Evolutionary conservation across 2,797 vertebrate genomes (phyloP).

Genomic region (Pteropus rufus): DNA sequence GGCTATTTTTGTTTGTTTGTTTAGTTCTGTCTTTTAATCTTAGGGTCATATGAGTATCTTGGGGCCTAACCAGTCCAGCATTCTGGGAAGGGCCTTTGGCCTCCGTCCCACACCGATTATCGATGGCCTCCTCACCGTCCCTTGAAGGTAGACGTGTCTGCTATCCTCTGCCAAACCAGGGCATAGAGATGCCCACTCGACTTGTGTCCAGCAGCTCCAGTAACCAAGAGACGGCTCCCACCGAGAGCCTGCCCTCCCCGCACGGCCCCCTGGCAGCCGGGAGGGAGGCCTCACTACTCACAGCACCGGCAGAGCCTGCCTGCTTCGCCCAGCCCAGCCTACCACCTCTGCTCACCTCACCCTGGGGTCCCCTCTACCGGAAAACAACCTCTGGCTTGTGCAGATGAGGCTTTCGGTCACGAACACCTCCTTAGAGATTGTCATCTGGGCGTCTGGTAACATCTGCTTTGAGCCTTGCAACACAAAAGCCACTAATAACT

Average conservation of each 20-base stretch:
- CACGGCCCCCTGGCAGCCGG: neutral
- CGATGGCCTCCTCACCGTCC: neutral
- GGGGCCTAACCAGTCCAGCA: neutral
- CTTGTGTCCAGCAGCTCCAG: neutral
- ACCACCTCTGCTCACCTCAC: neutral
- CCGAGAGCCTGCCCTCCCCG: neutral
- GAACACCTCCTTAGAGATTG: neutral
- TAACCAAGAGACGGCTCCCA: neutral
- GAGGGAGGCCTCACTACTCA: neutral
- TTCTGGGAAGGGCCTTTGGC: neutral
- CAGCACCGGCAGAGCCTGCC: neutral
- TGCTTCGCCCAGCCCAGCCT: no score
- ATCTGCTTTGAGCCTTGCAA: neutral
- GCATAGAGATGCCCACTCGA: neutral
- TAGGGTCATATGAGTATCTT: neutral
- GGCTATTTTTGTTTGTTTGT: neutral
- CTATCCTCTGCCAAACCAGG: neutral
- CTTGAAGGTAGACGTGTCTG: neutral
- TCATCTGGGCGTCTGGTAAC: neutral
- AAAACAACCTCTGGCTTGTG: neutral
- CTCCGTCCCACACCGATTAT: neutral
- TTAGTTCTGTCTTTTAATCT: neutral
- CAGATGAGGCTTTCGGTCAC: neutral
- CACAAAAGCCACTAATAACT: neutral
- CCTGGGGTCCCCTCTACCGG: neutral